A percentile compares a stretch with the other conserved stretches of the same genome.
phyloP scores from a whole-genome alignment of 2,113 vertebrate genomes.

The Haemorhous mexicanus region DNA sequence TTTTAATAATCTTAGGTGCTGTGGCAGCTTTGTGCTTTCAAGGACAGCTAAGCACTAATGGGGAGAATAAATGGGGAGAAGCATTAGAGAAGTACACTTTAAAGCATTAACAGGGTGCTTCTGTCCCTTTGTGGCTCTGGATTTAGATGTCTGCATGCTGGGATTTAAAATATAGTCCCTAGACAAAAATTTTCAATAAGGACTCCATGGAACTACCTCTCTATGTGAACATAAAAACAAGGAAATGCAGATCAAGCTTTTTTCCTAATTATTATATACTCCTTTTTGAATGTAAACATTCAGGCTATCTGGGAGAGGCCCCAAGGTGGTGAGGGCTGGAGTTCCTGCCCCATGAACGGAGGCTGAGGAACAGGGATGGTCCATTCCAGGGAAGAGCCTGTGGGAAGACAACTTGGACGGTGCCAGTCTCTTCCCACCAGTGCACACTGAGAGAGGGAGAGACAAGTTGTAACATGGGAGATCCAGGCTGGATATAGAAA shows the following conservation, averaged over 20 bases:
- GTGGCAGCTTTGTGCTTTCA: neutral
- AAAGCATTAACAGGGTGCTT: neutral
- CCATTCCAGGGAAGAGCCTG: neutral
- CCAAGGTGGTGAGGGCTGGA: fast-evolving
- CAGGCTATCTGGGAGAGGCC: neutral
- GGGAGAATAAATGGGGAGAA: neutral
- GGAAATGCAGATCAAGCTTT: neutral
- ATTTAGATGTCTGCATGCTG: neutral
- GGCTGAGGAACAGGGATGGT: neutral
- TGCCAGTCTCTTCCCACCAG: neutral
- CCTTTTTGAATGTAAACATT: neutral
- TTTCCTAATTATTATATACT: neutral
- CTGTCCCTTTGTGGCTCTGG: neutral
- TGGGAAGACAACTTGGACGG: fast-evolving
- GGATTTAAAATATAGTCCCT: neutral
- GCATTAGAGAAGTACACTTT: neutral
- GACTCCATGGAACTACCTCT: neutral
- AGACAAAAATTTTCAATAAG: neutral
- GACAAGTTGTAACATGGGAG: neutral
- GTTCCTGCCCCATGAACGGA: fast-evolving
- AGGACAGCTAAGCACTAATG: neutral
- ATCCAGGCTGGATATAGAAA: neutral
- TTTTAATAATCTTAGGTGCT: neutral
- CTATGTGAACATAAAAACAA: neutral
- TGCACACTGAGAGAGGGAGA: neutral